Evolutionary conservation across 2,797 vertebrate genomes (phyloP).

Genomic region (Vespertilio murinus): DNA sequence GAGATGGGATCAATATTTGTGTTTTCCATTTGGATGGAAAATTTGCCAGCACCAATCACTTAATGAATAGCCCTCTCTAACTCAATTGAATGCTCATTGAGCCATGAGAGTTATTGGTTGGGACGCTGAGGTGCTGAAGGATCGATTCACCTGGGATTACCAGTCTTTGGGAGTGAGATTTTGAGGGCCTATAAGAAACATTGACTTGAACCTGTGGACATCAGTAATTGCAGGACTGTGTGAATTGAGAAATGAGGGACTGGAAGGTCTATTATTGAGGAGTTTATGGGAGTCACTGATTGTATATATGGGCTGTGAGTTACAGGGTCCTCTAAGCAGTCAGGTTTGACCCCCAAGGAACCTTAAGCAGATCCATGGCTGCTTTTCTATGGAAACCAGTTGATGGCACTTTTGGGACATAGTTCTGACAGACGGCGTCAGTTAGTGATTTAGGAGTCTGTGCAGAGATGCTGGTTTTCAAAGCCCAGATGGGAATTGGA

Average conservation of each 20-base stretch:
- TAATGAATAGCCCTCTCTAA: neutral
- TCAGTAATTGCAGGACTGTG: neutral
- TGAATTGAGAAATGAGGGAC: neutral
- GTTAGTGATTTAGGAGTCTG: neutral
- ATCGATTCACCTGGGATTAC: neutral
- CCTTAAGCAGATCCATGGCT: neutral
- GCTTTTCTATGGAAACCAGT: constrained; percentile 9
- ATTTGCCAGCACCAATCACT: constrained; percentile 17
- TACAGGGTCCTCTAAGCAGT: neutral
- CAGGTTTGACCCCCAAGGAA: neutral
- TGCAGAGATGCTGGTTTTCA: neutral
- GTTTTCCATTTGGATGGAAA: constrained; percentile 19
- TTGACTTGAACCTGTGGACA: neutral
- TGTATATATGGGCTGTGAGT: neutral
- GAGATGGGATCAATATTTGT: neutral
- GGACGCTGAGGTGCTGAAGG: neutral
- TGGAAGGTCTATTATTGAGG: neutral
- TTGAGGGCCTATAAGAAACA: neutral
- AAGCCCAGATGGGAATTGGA: neutral
- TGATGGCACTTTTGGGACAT: neutral
- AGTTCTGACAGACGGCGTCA: neutral
- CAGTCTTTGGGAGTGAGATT: neutral
- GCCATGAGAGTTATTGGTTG: neutral
- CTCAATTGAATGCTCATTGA: neutral
- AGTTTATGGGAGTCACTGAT: neutral